Base-by-base conservation (phyloP, 2,113 vertebrate species). In the Scophthalmus maximus region DNA sequence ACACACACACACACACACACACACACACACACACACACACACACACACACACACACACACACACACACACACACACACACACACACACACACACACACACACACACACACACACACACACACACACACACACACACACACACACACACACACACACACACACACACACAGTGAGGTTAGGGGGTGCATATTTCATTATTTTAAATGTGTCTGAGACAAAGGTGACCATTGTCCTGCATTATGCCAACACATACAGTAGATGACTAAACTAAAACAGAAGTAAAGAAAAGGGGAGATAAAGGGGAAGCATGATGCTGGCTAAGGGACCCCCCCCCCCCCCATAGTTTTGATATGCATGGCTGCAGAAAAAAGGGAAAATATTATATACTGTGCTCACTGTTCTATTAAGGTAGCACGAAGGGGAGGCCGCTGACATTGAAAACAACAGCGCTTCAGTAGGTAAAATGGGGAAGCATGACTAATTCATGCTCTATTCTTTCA, bases 311-410 rank as follows among this genome's bases (percentile, higher is more conserved):
- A n/a, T 42, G 11, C 14, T 26, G 18, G 11, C 22, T 8, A 7
- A 70, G 70, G 83, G 83, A 1, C 68, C 82, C 34, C 81, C 82
- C 1, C 68, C 82, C 34, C 81, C 82, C 88, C 23, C 18, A 9
- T 1, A 1, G 32, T 56, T 65, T 56, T 69, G 27, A 58, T 50
- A 81, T 81, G 57, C 68, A 70, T 73, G 67, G 30, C 22, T 52
- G 30, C 22, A 32, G 14, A 34, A 18, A 52, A n/a, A n/a, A n/a
- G n/a, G n/a, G n/a, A n/a, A n/a, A n/a, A n/a, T n/a, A n/a, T n/a
- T n/a, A n/a, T n/a, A n/a, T n/a, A n/a, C n/a, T n/a, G n/a, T n/a
- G n/a, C n/a, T n/a, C n/a, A n/a, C n/a, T n/a, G n/a, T n/a, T n/a
- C n/a, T n/a, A n/a, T 26, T 4, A 23, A 0, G 25, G 36, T 49